Conservation (phyloP, 1,140 invertebrate genomes). For the Habropoda laboriosa region DNA sequence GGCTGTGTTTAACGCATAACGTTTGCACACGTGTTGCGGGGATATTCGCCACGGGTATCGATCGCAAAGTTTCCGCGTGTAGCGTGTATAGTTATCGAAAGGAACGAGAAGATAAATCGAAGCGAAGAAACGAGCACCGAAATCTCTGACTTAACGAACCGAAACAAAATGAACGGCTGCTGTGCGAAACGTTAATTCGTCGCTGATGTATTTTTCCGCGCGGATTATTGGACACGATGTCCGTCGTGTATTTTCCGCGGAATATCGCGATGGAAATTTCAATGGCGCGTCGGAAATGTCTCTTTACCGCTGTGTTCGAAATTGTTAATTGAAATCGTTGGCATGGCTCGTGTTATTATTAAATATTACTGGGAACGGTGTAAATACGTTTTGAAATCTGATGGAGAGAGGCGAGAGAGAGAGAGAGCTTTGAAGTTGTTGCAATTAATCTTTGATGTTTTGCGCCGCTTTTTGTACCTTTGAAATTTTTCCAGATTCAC, state of each 20-base stretch:
- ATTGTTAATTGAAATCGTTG: not conserved
- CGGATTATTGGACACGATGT: too few relatives aligned
- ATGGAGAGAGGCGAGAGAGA: not conserved
- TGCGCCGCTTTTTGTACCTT: too few relatives aligned
- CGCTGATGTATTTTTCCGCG: too few relatives aligned
- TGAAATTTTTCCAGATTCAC: too few relatives aligned
- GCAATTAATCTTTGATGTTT: too few relatives aligned
- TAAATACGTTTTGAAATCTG: not conserved
- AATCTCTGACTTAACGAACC: not conserved
- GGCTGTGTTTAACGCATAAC: conserved; percentile 32
- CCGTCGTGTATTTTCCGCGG: too few relatives aligned
- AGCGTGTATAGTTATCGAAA: not conserved
- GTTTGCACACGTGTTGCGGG: conserved; percentile 5
- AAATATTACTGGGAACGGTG: not conserved
- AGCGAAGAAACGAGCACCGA: not conserved
- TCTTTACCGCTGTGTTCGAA: not conserved
- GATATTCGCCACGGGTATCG: not conserved
- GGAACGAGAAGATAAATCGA: not conserved
- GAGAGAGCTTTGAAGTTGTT: too few relatives aligned
- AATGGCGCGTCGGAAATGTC: too few relatives aligned
- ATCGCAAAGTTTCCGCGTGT: not conserved
- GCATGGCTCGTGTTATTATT: too few relatives aligned
- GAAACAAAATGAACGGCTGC: too few relatives aligned
- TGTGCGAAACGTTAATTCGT: too few relatives aligned
- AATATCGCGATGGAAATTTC: not conserved